Evolutionary conservation across 2,888 invertebrate genomes (phyloP), one percentile per base, ranked within the genome.

Genomic region (Archaeoteleia sp.): DNA sequence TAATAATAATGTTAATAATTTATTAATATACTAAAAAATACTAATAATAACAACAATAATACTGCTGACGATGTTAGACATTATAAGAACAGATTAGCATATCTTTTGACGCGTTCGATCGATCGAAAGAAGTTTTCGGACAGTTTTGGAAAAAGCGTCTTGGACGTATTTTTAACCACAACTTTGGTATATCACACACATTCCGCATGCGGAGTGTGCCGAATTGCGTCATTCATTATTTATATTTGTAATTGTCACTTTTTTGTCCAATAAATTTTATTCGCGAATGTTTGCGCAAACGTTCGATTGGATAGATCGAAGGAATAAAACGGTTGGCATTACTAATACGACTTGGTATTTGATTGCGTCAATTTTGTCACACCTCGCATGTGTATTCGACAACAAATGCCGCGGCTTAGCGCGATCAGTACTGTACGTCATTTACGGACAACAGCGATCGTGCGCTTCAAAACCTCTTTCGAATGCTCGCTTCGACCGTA

Each of bases 401-500:
- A 35, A 45, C 13, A 29, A 13, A 39, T 39, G 13, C 46, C 25
- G 61, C 25, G 23, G 53, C 27, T 58, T 40, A 34, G 20, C 57
- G 42, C 53, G 53, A 53, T 49, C 54, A 40, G 29, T 8, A 51
- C 34, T 34, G 40, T 37, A 30, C 42, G 48, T 51, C 43, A 65
- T 46, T 54, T 27, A 25, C 49, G 40, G 27, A 45, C 15, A 45
- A 49, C 30, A 25, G 63, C 42, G 25, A 55, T 48, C 39, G 60
- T 27, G 51, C 61, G 48, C 62, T 53, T 54, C 25, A 42, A 35
- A 53, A 46, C 20, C 27, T 32, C 46, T 45, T 27, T 49, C 27
- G 37, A 58, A 51, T 23, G 29, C 45, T 55, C 35, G 65, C 65
- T 57, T 57, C 58, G 46, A 40, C 45, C 46, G 58, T 46, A 60